Base-by-base conservation (phyloP, 2,888 invertebrate genomes). In the Mythimna vitellina region DNA sequence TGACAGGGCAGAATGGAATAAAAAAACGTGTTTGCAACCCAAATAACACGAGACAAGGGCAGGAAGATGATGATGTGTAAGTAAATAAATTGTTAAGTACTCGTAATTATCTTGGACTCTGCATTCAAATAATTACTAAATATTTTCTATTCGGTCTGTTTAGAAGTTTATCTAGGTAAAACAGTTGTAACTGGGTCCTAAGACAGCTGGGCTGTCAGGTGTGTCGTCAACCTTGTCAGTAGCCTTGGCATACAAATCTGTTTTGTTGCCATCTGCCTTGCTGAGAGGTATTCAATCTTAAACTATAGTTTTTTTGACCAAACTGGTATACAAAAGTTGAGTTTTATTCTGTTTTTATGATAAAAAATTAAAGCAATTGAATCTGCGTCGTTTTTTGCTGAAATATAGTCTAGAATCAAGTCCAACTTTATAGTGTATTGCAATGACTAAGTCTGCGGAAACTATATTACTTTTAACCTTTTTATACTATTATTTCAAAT, bases 171-270 rank as follows among this genome's bases (percentile, higher is more conserved):
- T 74, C 53, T 75, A 62, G 51, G 64, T 65, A 67, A 73, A 70
- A 54, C 49, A 29, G 38, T 67, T 72, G 74, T 77, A 83, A 56
- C 54, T 73, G 83, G 70, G 72, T 58, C 10, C 71, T 54, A 35
- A 78, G 78, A 65, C 71, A 81, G 81, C 78, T 81, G 75, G 70
- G 58, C 58, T 58, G 77, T 73, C 62, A 67, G 78, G 66, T 75
- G 71, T 61, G 58, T 32, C 22, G 68, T 49, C 65, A 63, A 35
- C 86, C 86, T 81, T 61, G 73, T 32, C 53, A 29, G 14, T 20
- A 62, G 49, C 86, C 85, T 84, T 82, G 84, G 82, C 80, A 82
- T 66, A 82, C 49, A 82, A 85, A 73, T 70, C 66, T 70, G 58
- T 70, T 76, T 71, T 69, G 66, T 76, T 78, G 64, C 74, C 62